These are phyloP conservation scores for Pseudomyrmex flavicornis DNA, from an alignment of 1,140 invertebrate genomes.

Conservation along the genomic window DNA sequence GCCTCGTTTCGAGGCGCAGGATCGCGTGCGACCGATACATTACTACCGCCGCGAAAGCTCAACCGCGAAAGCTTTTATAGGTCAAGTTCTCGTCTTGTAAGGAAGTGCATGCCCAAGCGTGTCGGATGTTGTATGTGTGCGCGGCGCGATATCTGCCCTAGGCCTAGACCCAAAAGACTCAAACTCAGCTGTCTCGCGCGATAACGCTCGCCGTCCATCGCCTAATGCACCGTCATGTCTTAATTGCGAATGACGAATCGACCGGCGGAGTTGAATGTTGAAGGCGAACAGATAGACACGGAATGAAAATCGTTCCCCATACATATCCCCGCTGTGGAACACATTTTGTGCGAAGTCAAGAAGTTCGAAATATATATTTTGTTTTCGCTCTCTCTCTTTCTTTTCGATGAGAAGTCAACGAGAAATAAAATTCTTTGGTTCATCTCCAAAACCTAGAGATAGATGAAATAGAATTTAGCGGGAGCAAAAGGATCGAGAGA, in stretches of 20 bases:
- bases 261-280: not conserved
- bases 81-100: conserved; percentile 78
- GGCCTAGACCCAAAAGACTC: conserved; percentile 44
- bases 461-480: conserved; percentile 7
- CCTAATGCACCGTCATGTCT: conserved; percentile 19
- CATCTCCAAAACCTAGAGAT: not conserved
- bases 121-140: not conserved
- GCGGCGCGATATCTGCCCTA: conserved; percentile 44
- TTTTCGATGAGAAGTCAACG: not conserved
- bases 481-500: conserved; percentile 12
- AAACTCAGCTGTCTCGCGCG: conserved; percentile 24
- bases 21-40: conserved; percentile 78
- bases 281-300: too few species aligned
- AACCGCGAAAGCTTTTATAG: conserved; percentile 77
- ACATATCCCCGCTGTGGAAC: not conserved
- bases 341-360: conserved; percentile 2
- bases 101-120: conserved; percentile 34
- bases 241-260: conserved; percentile 28
- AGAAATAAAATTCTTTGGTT: conserved; percentile 35
- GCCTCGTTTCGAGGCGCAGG: conserved; percentile 69
- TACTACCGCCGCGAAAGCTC: conserved; percentile 74
- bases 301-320: conserved; percentile 3
- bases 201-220: conserved; percentile 19
- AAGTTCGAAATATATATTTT: not conserved
- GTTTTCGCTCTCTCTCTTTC: too few species aligned